phyloP scores from a whole-genome alignment of 2,888 invertebrate species.

The Diaprepes abbreviatus region DNA sequence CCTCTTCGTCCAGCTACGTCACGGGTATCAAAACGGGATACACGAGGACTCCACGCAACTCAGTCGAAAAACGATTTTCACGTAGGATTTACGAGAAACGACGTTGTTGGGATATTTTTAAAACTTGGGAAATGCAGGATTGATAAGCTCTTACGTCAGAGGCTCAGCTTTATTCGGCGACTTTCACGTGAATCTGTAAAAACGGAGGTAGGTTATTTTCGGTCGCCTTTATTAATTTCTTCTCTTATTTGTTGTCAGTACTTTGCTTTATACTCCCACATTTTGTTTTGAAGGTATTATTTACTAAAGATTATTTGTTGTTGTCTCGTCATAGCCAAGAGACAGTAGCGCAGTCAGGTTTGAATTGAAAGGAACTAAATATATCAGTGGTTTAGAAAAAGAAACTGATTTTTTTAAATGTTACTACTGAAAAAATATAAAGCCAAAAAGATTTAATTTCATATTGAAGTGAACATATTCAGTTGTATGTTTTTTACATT shows the following conservation, averaged over 20 bases:
- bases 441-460: too few relatives aligned
- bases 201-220: constrained; percentile 1
- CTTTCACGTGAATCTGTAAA: neutral
- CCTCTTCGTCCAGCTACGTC: constrained; percentile 16
- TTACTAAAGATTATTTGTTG: too few relatives aligned
- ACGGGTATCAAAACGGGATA: constrained; percentile 20
- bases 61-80: constrained; percentile 22
- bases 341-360: too few relatives aligned
- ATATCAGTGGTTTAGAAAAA: too few relatives aligned
- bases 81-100: constrained; percentile 22
- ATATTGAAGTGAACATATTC: too few relatives aligned
- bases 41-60: constrained; percentile 22
- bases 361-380: too few relatives aligned
- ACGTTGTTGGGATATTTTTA: constrained; percentile 27
- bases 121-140: constrained; percentile 19
- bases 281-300: too few relatives aligned
- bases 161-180: neutral
- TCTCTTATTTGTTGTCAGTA: neutral
- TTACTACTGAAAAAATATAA: too few relatives aligned
- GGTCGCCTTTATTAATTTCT: neutral
- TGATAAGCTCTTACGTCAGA: constrained; percentile 23
- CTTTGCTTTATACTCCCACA: neutral
- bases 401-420: too few relatives aligned
- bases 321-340: too few relatives aligned
- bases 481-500: too few relatives aligned